These are phyloP conservation scores for Orussus abietinus DNA, from an alignment of 1,140 invertebrate species.

Conservation along the genomic window DNA sequence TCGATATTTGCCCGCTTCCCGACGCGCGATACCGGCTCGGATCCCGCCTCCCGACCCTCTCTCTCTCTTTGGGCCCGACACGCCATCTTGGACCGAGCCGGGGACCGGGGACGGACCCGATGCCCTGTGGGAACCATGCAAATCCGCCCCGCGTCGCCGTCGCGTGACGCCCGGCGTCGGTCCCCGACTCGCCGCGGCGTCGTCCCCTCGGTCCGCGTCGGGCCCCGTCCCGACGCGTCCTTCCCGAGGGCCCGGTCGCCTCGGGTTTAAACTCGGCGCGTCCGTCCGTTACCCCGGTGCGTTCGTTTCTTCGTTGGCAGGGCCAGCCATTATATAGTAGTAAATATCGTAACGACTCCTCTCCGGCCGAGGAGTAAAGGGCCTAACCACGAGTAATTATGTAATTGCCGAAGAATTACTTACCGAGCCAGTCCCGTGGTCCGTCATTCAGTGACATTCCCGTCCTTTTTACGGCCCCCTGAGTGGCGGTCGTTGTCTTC, in stretches of 20 bases:
- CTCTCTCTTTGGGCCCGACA: constrained; percentile 6
- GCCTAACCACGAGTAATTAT: constrained; percentile 48
- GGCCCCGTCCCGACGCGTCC: too few species aligned
- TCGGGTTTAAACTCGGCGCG: constrained; percentile 7
- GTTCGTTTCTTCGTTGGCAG: constrained; percentile 34
- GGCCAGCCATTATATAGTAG: constrained; percentile 51
- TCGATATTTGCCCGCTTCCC: constrained; percentile 22
- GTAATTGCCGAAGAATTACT: constrained; percentile 55
- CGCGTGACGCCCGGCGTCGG: too few species aligned
- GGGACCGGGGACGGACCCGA: too few species aligned
- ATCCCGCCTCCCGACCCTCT: constrained; percentile 12
- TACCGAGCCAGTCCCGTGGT: constrained; percentile 40
- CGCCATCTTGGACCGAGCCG: too few species aligned
- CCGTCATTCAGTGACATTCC: constrained; percentile 54
- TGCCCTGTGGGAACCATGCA: too few species aligned
- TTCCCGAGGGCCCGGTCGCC: too few species aligned
- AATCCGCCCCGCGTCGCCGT: too few species aligned
- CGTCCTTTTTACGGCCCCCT: constrained; percentile 45
- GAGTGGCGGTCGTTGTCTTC: constrained; percentile 41
- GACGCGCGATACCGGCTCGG: constrained; percentile 10
- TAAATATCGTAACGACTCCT: constrained; percentile 54
- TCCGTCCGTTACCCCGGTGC: constrained; percentile 4
- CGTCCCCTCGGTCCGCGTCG: too few species aligned
- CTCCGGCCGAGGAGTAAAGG: constrained; percentile 27
- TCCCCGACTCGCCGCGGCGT: too few species aligned